Evolutionary conservation across 2,113 vertebrate genomes (phyloP), one percentile per base, ranked within the genome.

Genomic region (Eulacestoma nigropectus): DNA sequence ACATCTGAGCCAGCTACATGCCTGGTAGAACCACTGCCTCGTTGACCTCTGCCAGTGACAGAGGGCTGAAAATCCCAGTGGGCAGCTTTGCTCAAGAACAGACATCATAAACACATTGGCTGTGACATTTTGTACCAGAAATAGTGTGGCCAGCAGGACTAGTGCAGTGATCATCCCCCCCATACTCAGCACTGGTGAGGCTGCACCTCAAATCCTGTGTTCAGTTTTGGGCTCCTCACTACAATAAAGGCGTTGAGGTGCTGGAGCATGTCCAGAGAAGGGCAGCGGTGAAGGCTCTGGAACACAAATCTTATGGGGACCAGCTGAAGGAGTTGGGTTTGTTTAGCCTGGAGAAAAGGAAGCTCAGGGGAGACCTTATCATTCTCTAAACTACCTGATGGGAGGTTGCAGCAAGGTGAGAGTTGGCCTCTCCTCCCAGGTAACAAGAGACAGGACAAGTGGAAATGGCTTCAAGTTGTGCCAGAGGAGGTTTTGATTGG

Each of bases 1-100:
- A 29, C 70, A 44, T 32, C 81, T 2, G 0, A 4, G 1, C 32
- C 7, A 2, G 47, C 39, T 39, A 14, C 0, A 0, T 26, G 27
- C 53, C 57, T 63, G 9, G 25, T 44, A 52, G 35, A 89, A 27
- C 62, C 29, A 13, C 26, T 10, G 6, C 33, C 35, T 62, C 44
- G 1, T 2, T 53, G 46, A 55, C 39, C 35, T 41, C 64, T 73
- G 35, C 11, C 42, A 11, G 79, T 46, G 23, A 62, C 44, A 10
- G 21, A 26, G 55, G 22, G n/a, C 32, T 78, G 57, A 82, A 91
- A 88, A 76, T 14, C 53, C 59, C 70, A 19, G 41, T 5, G 27
- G 37, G 52, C 37, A 89, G 25, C 77, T 91, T 78, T 46, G 69
- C 49, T 96, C 33, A 69, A 15, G 78, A 84, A 20, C 2, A 65